These are phyloP conservation scores for Barnardius zonarius DNA, from an alignment of 2,113 vertebrate species.

Conservation along the genomic window DNA sequence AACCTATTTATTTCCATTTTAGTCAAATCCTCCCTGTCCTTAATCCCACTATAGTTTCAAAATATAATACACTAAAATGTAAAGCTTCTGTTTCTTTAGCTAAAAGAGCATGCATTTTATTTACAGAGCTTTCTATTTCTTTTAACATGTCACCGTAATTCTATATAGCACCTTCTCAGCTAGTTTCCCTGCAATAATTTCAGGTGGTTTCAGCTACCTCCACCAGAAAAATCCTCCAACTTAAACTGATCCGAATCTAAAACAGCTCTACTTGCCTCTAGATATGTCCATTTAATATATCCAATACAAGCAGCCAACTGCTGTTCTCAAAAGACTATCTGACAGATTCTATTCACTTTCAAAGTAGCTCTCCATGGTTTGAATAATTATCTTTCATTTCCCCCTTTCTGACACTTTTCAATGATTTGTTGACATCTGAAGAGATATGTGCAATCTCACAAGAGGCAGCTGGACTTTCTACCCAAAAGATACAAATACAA, in stretches of 20 bases:
- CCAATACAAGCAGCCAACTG: constrained; percentile 73
- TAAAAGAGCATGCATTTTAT: not conserved
- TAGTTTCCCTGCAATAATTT: constrained; percentile 30
- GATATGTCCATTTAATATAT: constrained; percentile 77
- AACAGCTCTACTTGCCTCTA: constrained; percentile 57
- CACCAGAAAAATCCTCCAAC: constrained; percentile 23
- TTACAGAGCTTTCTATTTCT: not conserved
- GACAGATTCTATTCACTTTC: constrained; percentile 82
- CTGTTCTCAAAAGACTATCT: constrained; percentile 79
- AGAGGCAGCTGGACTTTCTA: constrained; percentile 77
- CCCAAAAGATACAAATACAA: constrained; percentile 73
- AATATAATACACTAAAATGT: not conserved
- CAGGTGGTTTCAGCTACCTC: not conserved
- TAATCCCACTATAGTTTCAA: not conserved
- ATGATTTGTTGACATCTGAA: constrained; percentile 80
- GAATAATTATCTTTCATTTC: constrained; percentile 80
- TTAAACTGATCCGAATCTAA: constrained; percentile 52
- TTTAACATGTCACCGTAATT: not conserved
- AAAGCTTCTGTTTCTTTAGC: not conserved
- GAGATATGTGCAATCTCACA: constrained; percentile 75
- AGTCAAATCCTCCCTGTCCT: not conserved
- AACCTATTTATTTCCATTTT: not conserved
- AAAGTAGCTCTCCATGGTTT: constrained; percentile 76
- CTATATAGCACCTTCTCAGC: not conserved
- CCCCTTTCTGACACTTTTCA: constrained; percentile 77